Conservation (phyloP, 1,140 invertebrate species). For the Cecropterus lyciades region DNA sequence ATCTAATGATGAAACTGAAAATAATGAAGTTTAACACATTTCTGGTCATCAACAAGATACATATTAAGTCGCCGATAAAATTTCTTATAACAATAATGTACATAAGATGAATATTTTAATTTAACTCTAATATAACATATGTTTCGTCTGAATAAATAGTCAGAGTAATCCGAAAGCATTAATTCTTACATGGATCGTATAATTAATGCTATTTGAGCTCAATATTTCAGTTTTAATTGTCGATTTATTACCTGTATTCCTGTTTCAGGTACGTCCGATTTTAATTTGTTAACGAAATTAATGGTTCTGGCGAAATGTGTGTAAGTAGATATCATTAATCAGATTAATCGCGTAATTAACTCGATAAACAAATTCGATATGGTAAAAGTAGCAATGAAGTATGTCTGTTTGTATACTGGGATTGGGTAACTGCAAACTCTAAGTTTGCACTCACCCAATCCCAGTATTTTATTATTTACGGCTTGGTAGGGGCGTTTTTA, state of each 20-base stretch:
- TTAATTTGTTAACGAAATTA: slow-evolving; percentile 26
- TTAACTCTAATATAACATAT: background rate
- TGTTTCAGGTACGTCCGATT: slow-evolving; percentile 13
- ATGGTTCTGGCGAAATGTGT: slow-evolving; percentile 5
- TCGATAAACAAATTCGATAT: background rate
- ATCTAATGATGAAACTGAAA: too few relatives aligned
- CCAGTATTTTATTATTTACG: too few relatives aligned
- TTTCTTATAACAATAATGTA: too few relatives aligned
- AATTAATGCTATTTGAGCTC: background rate
- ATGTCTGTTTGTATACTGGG: too few relatives aligned
- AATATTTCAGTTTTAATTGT: slow-evolving; percentile 17
- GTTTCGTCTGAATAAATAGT: background rate
- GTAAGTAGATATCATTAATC: slow-evolving; percentile 9
- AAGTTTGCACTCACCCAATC: too few relatives aligned
- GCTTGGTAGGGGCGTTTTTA: too few relatives aligned
- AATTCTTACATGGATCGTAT: background rate
- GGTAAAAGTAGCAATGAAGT: too few relatives aligned
- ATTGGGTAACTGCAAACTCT: too few relatives aligned
- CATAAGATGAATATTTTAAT: background rate
- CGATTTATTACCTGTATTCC: slow-evolving; percentile 14
- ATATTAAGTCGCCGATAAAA: too few relatives aligned
- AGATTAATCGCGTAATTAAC: background rate
- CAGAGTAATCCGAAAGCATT: slow-evolving; percentile 5
- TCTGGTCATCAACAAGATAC: too few relatives aligned
- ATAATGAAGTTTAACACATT: too few relatives aligned